Base-by-base conservation (phyloP, 2,113 vertebrate species). In the Lathamus discolor region DNA sequence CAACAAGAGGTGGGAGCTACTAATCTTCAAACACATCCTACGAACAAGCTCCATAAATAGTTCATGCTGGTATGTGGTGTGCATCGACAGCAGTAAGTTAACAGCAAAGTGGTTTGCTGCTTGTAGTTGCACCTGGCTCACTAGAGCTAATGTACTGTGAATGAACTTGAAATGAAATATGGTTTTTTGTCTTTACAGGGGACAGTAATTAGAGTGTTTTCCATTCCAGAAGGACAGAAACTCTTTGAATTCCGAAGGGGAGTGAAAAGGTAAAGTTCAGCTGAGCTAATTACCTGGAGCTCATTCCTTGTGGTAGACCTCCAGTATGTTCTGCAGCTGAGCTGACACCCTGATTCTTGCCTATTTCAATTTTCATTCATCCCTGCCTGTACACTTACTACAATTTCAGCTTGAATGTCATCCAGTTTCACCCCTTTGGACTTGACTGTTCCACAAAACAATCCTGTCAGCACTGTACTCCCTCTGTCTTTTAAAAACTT, bases 181-280 rank as follows among this genome's bases (percentile, higher is more conserved):
- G 0, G 6, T 48, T 17, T 81, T 57, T 59, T 83, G 15, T 14
- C 33, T 87, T 92, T 83, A 4, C 94, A 99, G 99, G 99, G 99
- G 78, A 99, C 99, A 23, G 99, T 99, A 96, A 99, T 99, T 81
- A 98, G 99, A 57, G 99, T 99, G 78, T 99, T 99, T 98, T 99
- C 99, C 92, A 99, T 99, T 98, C 99, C 99, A 97, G 99, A 99
- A 89, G 99, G 99, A 93, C 99, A 99, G 97, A 99, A 99, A 95
- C 98, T 99, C 83, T 99, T 99, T 95, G 99, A 99, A 98, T 99
- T 99, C 98, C 98, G 99, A 86, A 98, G 99, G 95, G 99, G 99
- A 95, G 99, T 99, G 68, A 99, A 99, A 95, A 99, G 99, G 99
- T 99, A 97, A 96, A 54, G 64, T 91, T 61, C 15, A n/a, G 2